Percentiles rank a stretch among this genome's conserved stretches.
Evolutionary conservation across 2,113 vertebrate genomes (phyloP).

Genomic region (Ceratotherium simum): DNA sequence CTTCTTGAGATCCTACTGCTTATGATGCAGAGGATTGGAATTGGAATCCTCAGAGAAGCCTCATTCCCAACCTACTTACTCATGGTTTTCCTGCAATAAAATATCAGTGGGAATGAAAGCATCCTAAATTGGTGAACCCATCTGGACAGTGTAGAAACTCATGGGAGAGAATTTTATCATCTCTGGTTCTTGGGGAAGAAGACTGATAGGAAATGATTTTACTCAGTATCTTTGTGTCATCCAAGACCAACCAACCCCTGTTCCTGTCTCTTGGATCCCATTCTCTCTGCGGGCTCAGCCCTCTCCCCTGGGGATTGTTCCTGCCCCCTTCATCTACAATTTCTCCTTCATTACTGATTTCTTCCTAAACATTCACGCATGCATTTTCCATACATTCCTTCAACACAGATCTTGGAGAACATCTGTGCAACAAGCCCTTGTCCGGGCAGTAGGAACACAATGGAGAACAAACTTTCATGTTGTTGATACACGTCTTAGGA

Average conservation of each 20-base stretch:
- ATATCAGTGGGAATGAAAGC: background rate
- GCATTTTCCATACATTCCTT: background rate
- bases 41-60: background rate
- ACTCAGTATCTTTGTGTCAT: background rate
- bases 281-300: background rate
- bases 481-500: background rate
- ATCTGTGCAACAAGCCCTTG: background rate
- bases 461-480: background rate
- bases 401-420: background rate
- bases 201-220: background rate
- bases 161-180: background rate
- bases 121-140: background rate
- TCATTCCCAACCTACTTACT: background rate
- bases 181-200: background rate
- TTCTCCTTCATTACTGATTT: background rate
- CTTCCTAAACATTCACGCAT: background rate
- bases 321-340: background rate
- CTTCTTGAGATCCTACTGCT: background rate
- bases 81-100: background rate
- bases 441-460: background rate
- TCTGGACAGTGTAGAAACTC: background rate
- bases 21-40: background rate
- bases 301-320: background rate
- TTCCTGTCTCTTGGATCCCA: background rate
- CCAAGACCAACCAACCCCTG: background rate